Evolutionary conservation across 2,888 invertebrate genomes (phyloP).

Genomic region (Dione juno): DNA sequence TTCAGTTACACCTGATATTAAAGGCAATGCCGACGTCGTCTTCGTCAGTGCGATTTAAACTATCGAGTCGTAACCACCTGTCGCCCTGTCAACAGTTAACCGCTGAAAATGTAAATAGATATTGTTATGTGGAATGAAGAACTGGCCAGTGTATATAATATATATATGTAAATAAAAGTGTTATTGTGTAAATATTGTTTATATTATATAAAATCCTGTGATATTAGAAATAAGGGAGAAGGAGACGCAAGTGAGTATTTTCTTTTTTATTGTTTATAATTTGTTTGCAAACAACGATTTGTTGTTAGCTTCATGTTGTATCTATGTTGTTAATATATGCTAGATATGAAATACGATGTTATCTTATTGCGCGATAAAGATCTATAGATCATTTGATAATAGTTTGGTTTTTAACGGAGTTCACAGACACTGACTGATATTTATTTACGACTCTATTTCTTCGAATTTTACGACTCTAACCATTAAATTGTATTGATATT

Average conservation of each 20-base stretch:
- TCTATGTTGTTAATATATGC: background rate
- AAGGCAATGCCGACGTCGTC: constrained; percentile 54
- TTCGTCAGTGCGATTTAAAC: constrained; percentile 59
- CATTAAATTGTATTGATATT: background rate
- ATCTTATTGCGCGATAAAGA: background rate
- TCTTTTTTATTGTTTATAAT: constrained; percentile 37
- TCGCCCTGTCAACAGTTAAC: constrained; percentile 48
- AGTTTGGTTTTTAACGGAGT: background rate
- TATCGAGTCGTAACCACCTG: constrained; percentile 59
- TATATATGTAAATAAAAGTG: constrained; percentile 53
- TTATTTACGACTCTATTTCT: background rate
- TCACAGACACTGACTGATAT: background rate
- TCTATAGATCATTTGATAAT: constrained; percentile 1
- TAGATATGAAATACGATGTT: background rate
- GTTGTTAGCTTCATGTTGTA: background rate
- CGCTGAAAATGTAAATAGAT: constrained; percentile 52
- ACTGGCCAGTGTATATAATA: constrained; percentile 57
- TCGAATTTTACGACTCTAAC: constrained; percentile 10
- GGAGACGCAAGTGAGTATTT: constrained; percentile 70
- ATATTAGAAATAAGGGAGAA: constrained; percentile 73
- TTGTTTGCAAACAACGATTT: background rate
- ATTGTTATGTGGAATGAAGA: constrained; percentile 52
- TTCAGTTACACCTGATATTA: constrained; percentile 74
- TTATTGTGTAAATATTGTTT: constrained; percentile 55
- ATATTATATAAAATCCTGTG: constrained; percentile 75